These are phyloP conservation scores for Laterallus jamaicensis DNA, from an alignment of 2,113 vertebrate species.

Conservation along the genomic window DNA sequence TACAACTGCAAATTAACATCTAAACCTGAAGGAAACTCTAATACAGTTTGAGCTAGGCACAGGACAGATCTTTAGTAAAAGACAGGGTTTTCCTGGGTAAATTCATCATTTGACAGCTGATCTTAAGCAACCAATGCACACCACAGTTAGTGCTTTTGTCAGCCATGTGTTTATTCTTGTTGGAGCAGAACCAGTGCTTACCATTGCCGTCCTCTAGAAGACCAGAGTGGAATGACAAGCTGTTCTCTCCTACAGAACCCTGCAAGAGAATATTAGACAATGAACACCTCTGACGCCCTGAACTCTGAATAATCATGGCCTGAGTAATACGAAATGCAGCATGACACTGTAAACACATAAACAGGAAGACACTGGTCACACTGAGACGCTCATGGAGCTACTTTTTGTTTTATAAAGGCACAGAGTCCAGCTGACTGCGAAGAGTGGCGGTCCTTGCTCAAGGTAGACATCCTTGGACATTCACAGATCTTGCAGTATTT, in stretches of 20 bases:
- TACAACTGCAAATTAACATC: background rate
- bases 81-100: background rate
- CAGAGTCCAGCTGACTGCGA: slow-evolving; percentile 18
- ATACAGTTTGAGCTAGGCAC: background rate
- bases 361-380: background rate
- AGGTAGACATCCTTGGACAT: background rate
- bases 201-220: slow-evolving; percentile 60
- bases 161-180: background rate
- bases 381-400: background rate
- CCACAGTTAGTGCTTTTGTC: background rate
- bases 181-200: slow-evolving; percentile 32
- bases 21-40: background rate
- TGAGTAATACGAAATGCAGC: background rate
- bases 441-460: background rate
- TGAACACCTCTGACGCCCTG: background rate
- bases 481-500: background rate
- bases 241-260: slow-evolving; percentile 68
- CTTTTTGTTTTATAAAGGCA: background rate
- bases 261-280: slow-evolving; percentile 11
- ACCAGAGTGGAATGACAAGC: background rate
- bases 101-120: background rate
- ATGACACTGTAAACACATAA: background rate
- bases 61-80: background rate
- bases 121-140: background rate
- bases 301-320: background rate